Evolutionary conservation across 2,888 invertebrate genomes (phyloP).

Genomic region (Allygus modestus): DNA sequence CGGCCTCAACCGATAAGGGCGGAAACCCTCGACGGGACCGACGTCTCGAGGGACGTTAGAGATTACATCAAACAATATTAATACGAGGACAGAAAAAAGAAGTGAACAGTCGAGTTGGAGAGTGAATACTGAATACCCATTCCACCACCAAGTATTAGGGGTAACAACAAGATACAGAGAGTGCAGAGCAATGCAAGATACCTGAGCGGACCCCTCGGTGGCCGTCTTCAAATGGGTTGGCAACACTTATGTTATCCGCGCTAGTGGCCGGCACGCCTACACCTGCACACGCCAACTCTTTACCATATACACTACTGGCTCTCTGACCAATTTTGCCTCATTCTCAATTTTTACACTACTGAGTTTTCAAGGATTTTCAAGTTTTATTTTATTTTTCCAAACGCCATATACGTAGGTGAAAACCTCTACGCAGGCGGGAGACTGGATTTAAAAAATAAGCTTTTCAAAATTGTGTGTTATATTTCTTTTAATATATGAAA

Average conservation of each 20-base stretch:
- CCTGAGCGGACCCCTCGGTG: constrained; percentile 71
- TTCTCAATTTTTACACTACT: neutral
- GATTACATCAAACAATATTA: constrained; percentile 27
- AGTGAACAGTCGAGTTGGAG: constrained; percentile 35
- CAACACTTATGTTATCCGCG: constrained; percentile 89
- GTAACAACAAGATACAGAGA: constrained; percentile 54
- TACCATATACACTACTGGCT: neutral
- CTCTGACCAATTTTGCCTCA: neutral
- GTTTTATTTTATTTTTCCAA: too few species aligned
- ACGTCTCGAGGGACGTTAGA: constrained; percentile 3
- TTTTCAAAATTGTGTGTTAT: too few species aligned
- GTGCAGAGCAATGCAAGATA: constrained; percentile 61
- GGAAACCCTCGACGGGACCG: constrained; percentile 20
- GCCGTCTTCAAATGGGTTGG: constrained; percentile 91
- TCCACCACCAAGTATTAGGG: constrained; percentile 52
- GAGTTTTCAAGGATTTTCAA: too few species aligned
- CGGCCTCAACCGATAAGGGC: constrained; percentile 36
- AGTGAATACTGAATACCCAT: constrained; percentile 37
- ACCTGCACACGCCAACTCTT: constrained; percentile 41
- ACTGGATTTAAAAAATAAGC: too few species aligned
- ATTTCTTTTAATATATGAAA: too few species aligned
- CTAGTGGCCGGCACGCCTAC: constrained; percentile 72
- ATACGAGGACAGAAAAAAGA: constrained; percentile 45
- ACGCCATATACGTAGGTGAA: too few species aligned
- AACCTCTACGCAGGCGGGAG: too few species aligned